These are phyloP conservation scores for Stenchaetothrips biformis DNA, from an alignment of 2,888 invertebrate species.

Conservation along the genomic window DNA sequence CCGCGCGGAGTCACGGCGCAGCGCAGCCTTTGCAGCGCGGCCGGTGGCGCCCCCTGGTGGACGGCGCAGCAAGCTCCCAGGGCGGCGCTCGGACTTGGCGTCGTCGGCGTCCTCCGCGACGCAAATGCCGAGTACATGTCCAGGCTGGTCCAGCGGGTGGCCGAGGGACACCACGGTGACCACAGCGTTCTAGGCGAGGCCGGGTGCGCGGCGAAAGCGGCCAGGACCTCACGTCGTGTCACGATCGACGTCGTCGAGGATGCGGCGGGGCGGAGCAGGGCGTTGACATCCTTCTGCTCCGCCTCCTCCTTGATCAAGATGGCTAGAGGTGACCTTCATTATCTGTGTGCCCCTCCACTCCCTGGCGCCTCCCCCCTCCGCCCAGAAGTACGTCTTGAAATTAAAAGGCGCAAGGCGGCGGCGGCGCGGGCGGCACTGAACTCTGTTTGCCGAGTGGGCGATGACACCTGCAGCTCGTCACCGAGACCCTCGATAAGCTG, in stretches of 20 bases:
- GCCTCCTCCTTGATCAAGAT: background rate
- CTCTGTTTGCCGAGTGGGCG: background rate
- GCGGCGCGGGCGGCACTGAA: background rate
- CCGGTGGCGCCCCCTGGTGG: background rate
- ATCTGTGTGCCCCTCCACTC: background rate
- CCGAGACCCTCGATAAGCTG: no score
- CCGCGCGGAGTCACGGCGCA: background rate
- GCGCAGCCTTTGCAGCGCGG: background rate
- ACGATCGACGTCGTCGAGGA: background rate
- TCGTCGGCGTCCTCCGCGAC: no score
- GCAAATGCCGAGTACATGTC: no score
- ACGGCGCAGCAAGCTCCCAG: background rate
- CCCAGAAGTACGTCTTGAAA: no score
- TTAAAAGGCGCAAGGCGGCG: no score
- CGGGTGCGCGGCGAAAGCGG: no score
- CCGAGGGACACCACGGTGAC: no score
- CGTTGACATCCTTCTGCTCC: conserved; percentile 4
- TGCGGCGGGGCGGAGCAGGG: background rate
- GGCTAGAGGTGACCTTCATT: conserved; percentile 19
- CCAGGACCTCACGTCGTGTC: no score
- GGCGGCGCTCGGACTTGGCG: background rate
- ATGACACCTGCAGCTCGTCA: no score
- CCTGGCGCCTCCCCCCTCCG: background rate
- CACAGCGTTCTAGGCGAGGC: no score
- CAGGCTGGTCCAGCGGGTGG: no score